phyloP scores from a whole-genome alignment of 2,888 invertebrate genomes.

The Drosophila nigricruria region DNA sequence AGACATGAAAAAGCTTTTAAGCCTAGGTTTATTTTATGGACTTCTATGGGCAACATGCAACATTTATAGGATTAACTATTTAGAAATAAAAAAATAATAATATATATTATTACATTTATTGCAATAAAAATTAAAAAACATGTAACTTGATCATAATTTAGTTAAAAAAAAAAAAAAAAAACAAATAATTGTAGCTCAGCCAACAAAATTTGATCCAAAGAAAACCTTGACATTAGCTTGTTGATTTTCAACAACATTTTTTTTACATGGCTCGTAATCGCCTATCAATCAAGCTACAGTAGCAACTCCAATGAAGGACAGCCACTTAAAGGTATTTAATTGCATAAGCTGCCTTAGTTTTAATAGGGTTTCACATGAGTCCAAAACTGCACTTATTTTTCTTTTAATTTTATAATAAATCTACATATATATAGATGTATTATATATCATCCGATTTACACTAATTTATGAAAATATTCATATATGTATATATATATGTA shows the following conservation, averaged over 20 bases:
- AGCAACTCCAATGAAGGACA: slow-evolving; percentile 12
- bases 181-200: neutral
- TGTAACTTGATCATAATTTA: neutral
- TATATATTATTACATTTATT: neutral
- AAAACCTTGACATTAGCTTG: slow-evolving; percentile 64
- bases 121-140: neutral
- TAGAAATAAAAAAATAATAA: neutral
- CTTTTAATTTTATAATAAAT: neutral
- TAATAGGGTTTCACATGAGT: slow-evolving; percentile 6
- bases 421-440: neutral
- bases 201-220: neutral
- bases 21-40: neutral
- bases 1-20: slow-evolving; percentile 1
- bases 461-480: neutral
- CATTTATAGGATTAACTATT: neutral
- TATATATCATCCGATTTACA: neutral
- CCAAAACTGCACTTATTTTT: neutral
- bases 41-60: neutral
- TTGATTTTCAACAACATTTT: neutral
- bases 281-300: slow-evolving; percentile 58
- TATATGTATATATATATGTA: neutral
- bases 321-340: slow-evolving; percentile 16
- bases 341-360: slow-evolving; percentile 12
- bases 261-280: slow-evolving; percentile 34
- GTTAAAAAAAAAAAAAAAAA: neutral